These are phyloP conservation scores for Strigamia crassipes DNA, from an alignment of 2,888 invertebrate genomes.

Conservation along the genomic window DNA sequence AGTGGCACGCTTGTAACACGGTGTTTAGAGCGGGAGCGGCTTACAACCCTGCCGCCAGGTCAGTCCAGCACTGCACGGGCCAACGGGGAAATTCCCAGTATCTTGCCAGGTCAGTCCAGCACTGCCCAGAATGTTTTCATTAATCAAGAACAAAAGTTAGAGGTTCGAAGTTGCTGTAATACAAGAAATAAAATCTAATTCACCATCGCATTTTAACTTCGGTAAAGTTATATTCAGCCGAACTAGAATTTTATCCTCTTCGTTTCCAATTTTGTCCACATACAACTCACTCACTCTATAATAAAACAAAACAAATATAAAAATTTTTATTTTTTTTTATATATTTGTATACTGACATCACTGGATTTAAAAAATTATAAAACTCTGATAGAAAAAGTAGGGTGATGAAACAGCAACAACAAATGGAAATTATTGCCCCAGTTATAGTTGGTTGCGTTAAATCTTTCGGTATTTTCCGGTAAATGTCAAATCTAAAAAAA, in stretches of 20 bases:
- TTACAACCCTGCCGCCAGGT: no score
- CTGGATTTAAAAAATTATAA: slow-evolving; percentile 55
- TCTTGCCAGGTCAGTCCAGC: no score
- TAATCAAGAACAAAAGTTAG: no score
- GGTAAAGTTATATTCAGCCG: slow-evolving; percentile 63
- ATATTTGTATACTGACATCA: background rate
- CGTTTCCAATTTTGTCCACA: slow-evolving; percentile 63
- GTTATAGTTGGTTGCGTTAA: slow-evolving; percentile 65
- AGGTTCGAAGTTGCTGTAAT: background rate
- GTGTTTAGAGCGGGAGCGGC: no score
- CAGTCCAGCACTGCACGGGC: no score
- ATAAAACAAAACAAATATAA: slow-evolving; percentile 45
- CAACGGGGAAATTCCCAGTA: no score
- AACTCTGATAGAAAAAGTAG: slow-evolving; percentile 63
- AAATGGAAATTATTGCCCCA: slow-evolving; percentile 64
- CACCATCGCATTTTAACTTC: slow-evolving; percentile 63
- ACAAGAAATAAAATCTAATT: slow-evolving; percentile 53
- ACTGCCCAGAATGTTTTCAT: background rate
- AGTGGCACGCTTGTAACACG: no score
- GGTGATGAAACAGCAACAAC: slow-evolving; percentile 62
- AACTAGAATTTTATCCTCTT: slow-evolving; percentile 63
- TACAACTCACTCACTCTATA: slow-evolving; percentile 63
- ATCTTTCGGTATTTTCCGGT: slow-evolving; percentile 67
- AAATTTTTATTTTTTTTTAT: background rate
- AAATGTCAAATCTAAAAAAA: slow-evolving; percentile 64